Percentiles rank a stretch among this genome's conserved stretches.
Evolutionary conservation across 2,797 vertebrate genomes (phyloP).

Genomic region (Macroramphosus scolopax): DNA sequence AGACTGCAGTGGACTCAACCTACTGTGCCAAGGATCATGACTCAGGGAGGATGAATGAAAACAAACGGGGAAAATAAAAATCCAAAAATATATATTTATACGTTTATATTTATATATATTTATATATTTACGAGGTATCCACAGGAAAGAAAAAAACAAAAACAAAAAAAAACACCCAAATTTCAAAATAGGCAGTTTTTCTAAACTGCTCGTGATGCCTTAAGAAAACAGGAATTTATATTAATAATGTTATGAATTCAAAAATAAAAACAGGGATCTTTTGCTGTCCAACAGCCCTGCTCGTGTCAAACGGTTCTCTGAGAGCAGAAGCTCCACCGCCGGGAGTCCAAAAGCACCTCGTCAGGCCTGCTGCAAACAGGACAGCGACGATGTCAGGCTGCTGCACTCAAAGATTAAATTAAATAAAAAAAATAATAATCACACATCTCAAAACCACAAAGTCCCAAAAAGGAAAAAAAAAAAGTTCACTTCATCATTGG

Average conservation of each 20-base stretch:
- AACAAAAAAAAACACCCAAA: slow-evolving; percentile 65
- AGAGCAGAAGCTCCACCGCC: slow-evolving; percentile 46
- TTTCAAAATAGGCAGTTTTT: slow-evolving; percentile 71
- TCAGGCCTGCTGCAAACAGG: slow-evolving; percentile 39
- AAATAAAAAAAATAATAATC: slow-evolving; percentile 12
- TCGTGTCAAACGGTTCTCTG: slow-evolving; percentile 46
- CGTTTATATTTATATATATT: slow-evolving; percentile 79
- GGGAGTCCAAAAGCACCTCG: slow-evolving; percentile 61
- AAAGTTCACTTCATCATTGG: slow-evolving; percentile 3
- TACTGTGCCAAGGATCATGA: slow-evolving; percentile 27
- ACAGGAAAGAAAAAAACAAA: slow-evolving; percentile 65
- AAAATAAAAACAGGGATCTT: slow-evolving; percentile 62
- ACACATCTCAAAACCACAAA: slow-evolving; percentile 43
- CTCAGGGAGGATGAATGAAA: slow-evolving; percentile 47
- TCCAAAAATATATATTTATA: slow-evolving; percentile 84
- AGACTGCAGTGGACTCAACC: slow-evolving; percentile 28
- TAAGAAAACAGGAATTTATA: slow-evolving; percentile 70
- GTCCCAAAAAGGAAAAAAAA: slow-evolving; percentile 46
- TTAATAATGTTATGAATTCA: slow-evolving; percentile 57
- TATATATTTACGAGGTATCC: slow-evolving; percentile 82
- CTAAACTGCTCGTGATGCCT: slow-evolving; percentile 54
- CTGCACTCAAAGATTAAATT: slow-evolving; percentile 36
- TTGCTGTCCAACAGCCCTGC: slow-evolving; percentile 54
- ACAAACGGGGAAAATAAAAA: slow-evolving; percentile 66
- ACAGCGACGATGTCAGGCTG: slow-evolving; percentile 32